Evolutionary conservation across 92 coral and sea anemone genomes (phyloP).

Genomic region (Phenganax marumi): DNA sequence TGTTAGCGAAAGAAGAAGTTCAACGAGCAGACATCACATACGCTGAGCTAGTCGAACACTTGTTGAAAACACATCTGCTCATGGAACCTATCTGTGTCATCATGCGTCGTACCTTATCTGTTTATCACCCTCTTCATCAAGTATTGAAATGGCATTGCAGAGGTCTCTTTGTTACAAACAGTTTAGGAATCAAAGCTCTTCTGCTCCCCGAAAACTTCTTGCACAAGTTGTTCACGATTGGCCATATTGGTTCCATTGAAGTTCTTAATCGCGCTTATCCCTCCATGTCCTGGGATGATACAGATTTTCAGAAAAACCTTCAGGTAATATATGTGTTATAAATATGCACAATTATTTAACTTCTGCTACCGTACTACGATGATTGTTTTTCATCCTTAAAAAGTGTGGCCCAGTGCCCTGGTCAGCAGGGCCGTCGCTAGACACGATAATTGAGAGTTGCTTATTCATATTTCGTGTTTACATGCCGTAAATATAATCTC

Average conservation of each 20-base stretch:
- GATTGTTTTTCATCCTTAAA: too few species aligned
- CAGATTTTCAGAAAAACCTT: conserved; percentile 44
- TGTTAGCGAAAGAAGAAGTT: conserved; percentile 73
- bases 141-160: conserved; percentile 42
- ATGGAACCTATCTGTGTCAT: conserved; percentile 92
- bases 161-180: conserved; percentile 38
- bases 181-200: conserved; percentile 19
- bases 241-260: conserved; percentile 33
- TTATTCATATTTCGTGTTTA: too few species aligned
- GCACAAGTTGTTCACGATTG: conserved; percentile 30
- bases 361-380: background rate
- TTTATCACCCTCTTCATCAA: conserved; percentile 36
- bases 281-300: conserved; percentile 35
- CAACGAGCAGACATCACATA: conserved; percentile 79
- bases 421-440: too few species aligned
- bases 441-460: too few species aligned
- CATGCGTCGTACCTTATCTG: conserved; percentile 70
- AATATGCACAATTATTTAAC: background rate
- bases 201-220: background rate
- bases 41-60: conserved; percentile 83
- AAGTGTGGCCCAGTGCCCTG: too few species aligned
- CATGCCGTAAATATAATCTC: too few species aligned
- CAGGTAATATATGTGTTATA: conserved; percentile 7
- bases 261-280: conserved; percentile 39
- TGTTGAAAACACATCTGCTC: conserved; percentile 84